phyloP scores from a whole-genome alignment of 2,888 invertebrate genomes.

The Tridacna gigas region DNA sequence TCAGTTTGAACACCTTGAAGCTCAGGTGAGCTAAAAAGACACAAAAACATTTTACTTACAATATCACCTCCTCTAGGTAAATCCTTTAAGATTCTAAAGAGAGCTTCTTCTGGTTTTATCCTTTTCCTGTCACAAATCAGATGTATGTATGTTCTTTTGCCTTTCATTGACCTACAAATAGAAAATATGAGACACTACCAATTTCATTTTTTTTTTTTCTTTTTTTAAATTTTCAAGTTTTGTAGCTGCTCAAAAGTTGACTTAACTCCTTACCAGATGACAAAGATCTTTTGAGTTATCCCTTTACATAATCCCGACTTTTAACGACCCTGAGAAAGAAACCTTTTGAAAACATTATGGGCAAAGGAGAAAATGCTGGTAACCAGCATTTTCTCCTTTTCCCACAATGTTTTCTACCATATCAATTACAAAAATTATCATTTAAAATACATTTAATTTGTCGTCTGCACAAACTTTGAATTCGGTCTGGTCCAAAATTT shows the following conservation, averaged over 20 bases:
- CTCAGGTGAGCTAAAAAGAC: too few relatives aligned
- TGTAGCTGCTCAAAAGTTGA: too few relatives aligned
- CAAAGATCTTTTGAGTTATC: too few relatives aligned
- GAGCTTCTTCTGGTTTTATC: constrained; percentile 64
- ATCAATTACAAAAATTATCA: too few relatives aligned
- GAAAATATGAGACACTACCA: background rate
- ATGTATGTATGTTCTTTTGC: constrained; percentile 62
- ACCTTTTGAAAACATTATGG: background rate
- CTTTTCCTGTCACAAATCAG: constrained; percentile 71
- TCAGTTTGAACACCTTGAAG: too few relatives aligned
- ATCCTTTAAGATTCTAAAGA: constrained; percentile 70
- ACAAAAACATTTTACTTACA: constrained; percentile 46
- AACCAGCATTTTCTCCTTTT: background rate
- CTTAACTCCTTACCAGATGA: too few relatives aligned
- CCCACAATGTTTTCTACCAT: constrained; percentile 8
- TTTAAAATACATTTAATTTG: too few relatives aligned
- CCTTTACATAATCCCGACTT: too few relatives aligned
- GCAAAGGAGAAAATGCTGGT: background rate
- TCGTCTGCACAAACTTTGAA: too few relatives aligned
- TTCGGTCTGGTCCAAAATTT: too few relatives aligned
- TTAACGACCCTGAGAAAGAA: background rate
- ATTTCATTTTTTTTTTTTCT: too few relatives aligned
- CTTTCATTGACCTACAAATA: constrained; percentile 68
- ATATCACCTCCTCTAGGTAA: constrained; percentile 58
- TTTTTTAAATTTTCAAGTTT: too few relatives aligned